A percentile compares a stretch with the other conserved stretches of the same genome.
phyloP scores from a whole-genome alignment of 2,113 vertebrate genomes.

The Nothocercus nigrocapillus region DNA sequence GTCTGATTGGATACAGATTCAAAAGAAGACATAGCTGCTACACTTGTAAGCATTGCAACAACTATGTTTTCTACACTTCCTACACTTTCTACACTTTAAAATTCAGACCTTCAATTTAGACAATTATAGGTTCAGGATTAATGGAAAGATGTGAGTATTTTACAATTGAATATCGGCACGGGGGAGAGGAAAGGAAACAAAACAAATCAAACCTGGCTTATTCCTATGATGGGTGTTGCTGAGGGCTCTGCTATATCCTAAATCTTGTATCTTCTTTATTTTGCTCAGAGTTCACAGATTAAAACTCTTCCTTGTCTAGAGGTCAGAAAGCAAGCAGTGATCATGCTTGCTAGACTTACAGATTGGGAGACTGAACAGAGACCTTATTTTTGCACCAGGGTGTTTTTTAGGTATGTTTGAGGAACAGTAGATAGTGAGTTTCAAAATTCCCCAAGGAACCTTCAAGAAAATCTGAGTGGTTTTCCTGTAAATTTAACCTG shows the following conservation, averaged over 20 bases:
- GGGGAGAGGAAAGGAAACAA: neutral
- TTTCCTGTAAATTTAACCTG: neutral
- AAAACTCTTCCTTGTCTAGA: neutral
- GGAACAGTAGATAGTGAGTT: neutral
- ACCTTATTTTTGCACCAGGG: neutral
- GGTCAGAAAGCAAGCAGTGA: neutral
- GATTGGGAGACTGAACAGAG: neutral
- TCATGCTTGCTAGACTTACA: neutral
- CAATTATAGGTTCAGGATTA: neutral
- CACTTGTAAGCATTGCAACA: no score
- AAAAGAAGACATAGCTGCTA: no score
- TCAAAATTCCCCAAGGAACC: neutral
- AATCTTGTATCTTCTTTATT: neutral
- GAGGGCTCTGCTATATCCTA: neutral
- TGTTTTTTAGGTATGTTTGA: neutral
- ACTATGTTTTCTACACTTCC: neutral
- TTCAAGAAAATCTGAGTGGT: neutral
- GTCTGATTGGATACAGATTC: neutral
- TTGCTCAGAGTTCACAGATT: neutral
- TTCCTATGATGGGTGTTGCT: neutral
- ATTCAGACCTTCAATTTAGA: neutral
- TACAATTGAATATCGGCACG: neutral
- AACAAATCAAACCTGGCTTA: neutral
- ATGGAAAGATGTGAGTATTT: neutral
- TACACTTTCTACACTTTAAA: neutral